phyloP scores from a whole-genome alignment of 2,888 invertebrate genomes.

The Hemaris fuciformis region DNA sequence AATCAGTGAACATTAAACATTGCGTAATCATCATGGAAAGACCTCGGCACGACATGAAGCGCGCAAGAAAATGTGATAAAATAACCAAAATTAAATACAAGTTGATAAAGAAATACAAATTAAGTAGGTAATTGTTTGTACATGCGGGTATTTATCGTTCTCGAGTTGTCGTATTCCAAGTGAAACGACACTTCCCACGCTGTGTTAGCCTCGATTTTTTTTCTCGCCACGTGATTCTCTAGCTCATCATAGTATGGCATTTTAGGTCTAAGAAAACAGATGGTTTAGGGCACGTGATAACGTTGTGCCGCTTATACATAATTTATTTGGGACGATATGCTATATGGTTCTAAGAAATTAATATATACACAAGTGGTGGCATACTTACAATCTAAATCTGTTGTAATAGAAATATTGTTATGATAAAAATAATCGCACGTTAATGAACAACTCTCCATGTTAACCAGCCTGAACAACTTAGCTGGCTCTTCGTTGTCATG shows the following conservation, averaged over 20 bases:
- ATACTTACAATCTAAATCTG: neutral
- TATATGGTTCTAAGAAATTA: no score
- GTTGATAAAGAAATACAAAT: constrained; percentile 66
- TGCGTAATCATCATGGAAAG: constrained; percentile 44
- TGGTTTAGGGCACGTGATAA: constrained; percentile 12
- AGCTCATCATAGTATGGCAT: neutral
- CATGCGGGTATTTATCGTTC: constrained; percentile 18
- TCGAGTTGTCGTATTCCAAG: neutral
- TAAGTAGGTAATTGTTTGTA: constrained; percentile 56
- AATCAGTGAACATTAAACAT: neutral
- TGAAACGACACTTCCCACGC: constrained; percentile 12
- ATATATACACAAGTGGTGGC: neutral
- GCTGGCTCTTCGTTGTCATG: neutral
- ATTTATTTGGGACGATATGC: neutral
- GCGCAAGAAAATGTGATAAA: constrained; percentile 62
- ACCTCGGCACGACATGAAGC: constrained; percentile 55
- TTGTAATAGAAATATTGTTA: neutral
- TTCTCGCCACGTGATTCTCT: constrained; percentile 6
- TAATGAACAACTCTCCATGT: no score
- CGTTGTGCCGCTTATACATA: neutral
- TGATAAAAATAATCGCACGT: neutral
- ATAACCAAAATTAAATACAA: constrained; percentile 70
- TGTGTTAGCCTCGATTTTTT: constrained; percentile 12
- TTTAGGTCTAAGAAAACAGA: constrained; percentile 8
- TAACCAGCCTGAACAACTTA: neutral